Evolutionary conservation across 2,113 vertebrate genomes (phyloP).

Genomic region (Perognathus longimembris): DNA sequence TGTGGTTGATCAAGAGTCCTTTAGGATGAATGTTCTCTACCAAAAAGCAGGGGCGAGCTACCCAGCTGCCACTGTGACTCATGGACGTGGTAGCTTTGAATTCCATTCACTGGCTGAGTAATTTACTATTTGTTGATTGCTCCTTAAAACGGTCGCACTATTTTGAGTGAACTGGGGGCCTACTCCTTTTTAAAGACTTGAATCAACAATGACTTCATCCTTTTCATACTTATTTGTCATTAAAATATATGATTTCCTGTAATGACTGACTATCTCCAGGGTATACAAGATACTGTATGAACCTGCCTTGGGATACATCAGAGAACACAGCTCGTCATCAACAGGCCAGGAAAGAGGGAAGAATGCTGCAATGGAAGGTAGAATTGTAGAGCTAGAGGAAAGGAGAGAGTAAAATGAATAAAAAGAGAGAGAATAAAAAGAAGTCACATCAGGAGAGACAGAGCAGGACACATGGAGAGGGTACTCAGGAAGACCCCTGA

Average conservation of each 20-base stretch:
- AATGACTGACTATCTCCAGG: background rate
- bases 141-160: slow-evolving; percentile 46
- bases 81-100: background rate
- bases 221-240: slow-evolving; percentile 47
- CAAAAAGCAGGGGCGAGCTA: background rate
- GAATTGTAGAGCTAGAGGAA: background rate
- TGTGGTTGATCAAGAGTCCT: background rate
- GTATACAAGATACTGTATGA: background rate
- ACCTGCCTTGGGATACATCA: background rate
- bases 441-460: accelerated
- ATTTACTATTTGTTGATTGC: slow-evolving; percentile 63
- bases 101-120: slow-evolving; percentile 42
- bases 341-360: background rate
- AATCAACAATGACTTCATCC: slow-evolving; percentile 62
- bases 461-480: background rate
- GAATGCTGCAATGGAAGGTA: background rate
- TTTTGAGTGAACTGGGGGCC: slow-evolving; percentile 40
- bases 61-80: slow-evolving; percentile 68
- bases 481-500: background rate
- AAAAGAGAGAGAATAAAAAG: background rate
- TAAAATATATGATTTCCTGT: background rate
- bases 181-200: slow-evolving; percentile 47
- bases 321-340: background rate
- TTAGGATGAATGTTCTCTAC: background rate
- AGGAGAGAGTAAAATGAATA: background rate